These are phyloP conservation scores for Drosophila conformis DNA, from an alignment of 2,888 invertebrate genomes.

Conservation along the genomic window DNA sequence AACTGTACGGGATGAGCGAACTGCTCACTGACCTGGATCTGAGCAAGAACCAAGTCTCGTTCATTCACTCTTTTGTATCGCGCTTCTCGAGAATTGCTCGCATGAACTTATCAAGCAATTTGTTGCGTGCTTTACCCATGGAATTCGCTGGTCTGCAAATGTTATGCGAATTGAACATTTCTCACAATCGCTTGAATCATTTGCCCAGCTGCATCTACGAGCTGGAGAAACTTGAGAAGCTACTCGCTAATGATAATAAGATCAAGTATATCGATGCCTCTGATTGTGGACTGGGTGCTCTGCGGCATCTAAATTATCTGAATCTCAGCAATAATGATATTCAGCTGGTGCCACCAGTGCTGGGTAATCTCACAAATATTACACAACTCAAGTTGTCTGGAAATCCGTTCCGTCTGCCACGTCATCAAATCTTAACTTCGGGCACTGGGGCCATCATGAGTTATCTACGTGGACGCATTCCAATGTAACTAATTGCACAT, in stretches of 20 bases:
- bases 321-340: slow-evolving; percentile 92
- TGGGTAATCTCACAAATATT: slow-evolving; percentile 92
- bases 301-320: slow-evolving; percentile 88
- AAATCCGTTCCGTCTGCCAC: slow-evolving; percentile 94
- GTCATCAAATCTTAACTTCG: slow-evolving; percentile 93
- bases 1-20: slow-evolving; percentile 85
- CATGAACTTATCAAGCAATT: slow-evolving; percentile 90
- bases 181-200: slow-evolving; percentile 89
- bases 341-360: slow-evolving; percentile 90
- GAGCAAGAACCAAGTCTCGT: slow-evolving; percentile 88
- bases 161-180: slow-evolving; percentile 89
- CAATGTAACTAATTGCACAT: slow-evolving; percentile 66
- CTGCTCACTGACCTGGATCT: slow-evolving; percentile 88
- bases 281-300: slow-evolving; percentile 86
- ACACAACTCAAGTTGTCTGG: slow-evolving; percentile 91
- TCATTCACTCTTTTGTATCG: slow-evolving; percentile 88
- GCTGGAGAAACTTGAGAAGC: slow-evolving; percentile 89
- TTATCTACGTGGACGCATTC: slow-evolving; percentile 93
- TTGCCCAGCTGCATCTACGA: slow-evolving; percentile 91
- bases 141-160: slow-evolving; percentile 89
- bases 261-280: slow-evolving; percentile 88
- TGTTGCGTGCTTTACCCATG: slow-evolving; percentile 87
- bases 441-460: slow-evolving; percentile 92
- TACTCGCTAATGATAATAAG: slow-evolving; percentile 91
- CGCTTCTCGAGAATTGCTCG: slow-evolving; percentile 87